A percentile compares a stretch with the other conserved stretches of the same genome.
phyloP scores from a whole-genome alignment of 2,888 invertebrate species.

The Phrixothrix hirtus region DNA sequence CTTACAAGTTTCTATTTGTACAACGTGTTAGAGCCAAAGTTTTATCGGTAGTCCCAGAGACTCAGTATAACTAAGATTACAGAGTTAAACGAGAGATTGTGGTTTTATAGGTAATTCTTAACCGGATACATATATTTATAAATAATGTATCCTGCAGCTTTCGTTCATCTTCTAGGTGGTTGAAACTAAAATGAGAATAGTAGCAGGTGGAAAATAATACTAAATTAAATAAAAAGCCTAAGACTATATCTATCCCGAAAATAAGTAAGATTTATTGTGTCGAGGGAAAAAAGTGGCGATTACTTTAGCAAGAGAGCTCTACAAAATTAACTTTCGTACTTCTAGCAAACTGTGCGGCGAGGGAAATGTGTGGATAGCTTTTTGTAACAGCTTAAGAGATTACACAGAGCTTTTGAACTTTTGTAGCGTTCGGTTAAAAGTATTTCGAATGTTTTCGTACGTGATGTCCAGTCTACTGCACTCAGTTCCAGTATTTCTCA shows the following conservation, averaged over 20 bases:
- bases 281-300: conserved; percentile 32
- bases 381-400: conserved; percentile 32
- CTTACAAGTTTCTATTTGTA: conserved; percentile 25
- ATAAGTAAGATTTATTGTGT: conserved; percentile 32
- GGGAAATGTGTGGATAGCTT: conserved; percentile 32
- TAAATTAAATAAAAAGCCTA: conserved; percentile 28
- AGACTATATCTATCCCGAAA: conserved; percentile 27
- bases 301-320: conserved; percentile 32
- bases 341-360: conserved; percentile 31
- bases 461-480: conserved; percentile 1
- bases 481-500: no score
- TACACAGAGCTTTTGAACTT: conserved; percentile 32
- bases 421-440: conserved; percentile 24
- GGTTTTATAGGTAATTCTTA: conserved; percentile 18
- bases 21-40: conserved; percentile 20
- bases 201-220: conserved; percentile 21
- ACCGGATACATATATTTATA: conserved; percentile 6
- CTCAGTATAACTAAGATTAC: conserved; percentile 17
- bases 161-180: neutral
- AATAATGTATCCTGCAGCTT: neutral
- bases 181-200: neutral
- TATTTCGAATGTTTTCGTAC: conserved; percentile 22
- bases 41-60: conserved; percentile 24
- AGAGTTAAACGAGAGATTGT: conserved; percentile 19
- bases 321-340: conserved; percentile 33